A percentile compares a stretch with the other conserved stretches of the same genome.
Evolutionary conservation across 2,888 invertebrate species (phyloP).

Genomic region (Platynereis dumerilii): DNA sequence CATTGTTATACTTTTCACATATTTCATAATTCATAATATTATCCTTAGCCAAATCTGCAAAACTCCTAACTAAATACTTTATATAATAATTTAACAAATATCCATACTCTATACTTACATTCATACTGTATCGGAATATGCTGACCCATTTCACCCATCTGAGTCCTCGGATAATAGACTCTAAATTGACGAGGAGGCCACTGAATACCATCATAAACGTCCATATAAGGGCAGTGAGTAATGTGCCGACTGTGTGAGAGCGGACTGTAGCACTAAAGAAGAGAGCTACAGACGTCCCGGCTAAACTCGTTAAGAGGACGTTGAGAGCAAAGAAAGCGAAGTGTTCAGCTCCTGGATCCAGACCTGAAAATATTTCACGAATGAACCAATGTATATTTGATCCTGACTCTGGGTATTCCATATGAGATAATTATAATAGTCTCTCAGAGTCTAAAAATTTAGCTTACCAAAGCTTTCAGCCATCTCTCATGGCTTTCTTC

Average conservation of each 20-base stretch:
- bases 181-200: slow-evolving; percentile 59
- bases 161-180: slow-evolving; percentile 52
- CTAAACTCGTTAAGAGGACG: slow-evolving; percentile 53
- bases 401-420: too few relatives aligned
- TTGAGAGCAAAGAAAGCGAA: slow-evolving; percentile 57
- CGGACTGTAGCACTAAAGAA: slow-evolving; percentile 32
- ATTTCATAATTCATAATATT: too few relatives aligned
- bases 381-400: too few relatives aligned
- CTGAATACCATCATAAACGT: slow-evolving; percentile 59
- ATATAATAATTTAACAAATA: too few relatives aligned
- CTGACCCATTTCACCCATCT: slow-evolving; percentile 59
- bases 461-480: too few relatives aligned
- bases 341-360: slow-evolving; percentile 42
- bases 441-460: too few relatives aligned
- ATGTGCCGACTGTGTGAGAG: slow-evolving; percentile 41
- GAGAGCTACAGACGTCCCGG: slow-evolving; percentile 50
- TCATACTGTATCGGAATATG: slow-evolving; percentile 58
- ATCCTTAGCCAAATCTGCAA: too few relatives aligned
- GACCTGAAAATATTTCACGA: slow-evolving; percentile 50
- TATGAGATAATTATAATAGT: too few relatives aligned
- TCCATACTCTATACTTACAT: too few relatives aligned
- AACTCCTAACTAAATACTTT: too few relatives aligned
- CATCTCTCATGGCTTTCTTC: too few relatives aligned
- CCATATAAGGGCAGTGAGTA: slow-evolving; percentile 39
- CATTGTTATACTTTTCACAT: too few relatives aligned